Evolutionary conservation across 2,888 invertebrate species (phyloP).

Genomic region (Drosophila fungiperda): DNA sequence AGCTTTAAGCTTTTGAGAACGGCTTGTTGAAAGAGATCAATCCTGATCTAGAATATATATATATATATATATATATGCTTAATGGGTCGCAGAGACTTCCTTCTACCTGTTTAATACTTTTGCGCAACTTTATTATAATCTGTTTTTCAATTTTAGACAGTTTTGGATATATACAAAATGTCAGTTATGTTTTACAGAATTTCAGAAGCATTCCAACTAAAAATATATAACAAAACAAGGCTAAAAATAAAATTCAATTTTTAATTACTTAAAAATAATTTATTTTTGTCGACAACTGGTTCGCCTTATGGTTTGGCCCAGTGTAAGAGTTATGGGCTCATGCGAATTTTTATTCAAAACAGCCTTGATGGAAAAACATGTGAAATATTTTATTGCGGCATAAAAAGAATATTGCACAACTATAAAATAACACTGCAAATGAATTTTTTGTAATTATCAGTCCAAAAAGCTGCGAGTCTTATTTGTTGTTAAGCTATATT

Average conservation of each 20-base stretch:
- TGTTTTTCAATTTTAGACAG: not conserved
- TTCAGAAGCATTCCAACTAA: not conserved
- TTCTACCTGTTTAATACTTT: not conserved
- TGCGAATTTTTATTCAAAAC: not conserved
- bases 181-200: not conserved
- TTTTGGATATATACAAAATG: too few relatives aligned
- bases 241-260: not conserved
- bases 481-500: conserved; percentile 27
- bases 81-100: not conserved
- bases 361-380: not conserved
- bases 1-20: not conserved
- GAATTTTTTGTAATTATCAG: not conserved
- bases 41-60: not conserved
- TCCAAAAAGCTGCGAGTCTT: conserved; percentile 1
- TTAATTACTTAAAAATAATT: not conserved
- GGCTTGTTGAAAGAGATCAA: not conserved
- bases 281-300: not conserved
- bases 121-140: too few relatives aligned
- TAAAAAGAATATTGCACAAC: not conserved
- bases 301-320: not conserved
- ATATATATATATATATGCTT: not conserved
- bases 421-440: not conserved
- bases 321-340: not conserved
- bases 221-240: not conserved
- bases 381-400: not conserved